Base-by-base conservation (phyloP, 2,113 vertebrate genomes). In the Trinectes maculatus region DNA sequence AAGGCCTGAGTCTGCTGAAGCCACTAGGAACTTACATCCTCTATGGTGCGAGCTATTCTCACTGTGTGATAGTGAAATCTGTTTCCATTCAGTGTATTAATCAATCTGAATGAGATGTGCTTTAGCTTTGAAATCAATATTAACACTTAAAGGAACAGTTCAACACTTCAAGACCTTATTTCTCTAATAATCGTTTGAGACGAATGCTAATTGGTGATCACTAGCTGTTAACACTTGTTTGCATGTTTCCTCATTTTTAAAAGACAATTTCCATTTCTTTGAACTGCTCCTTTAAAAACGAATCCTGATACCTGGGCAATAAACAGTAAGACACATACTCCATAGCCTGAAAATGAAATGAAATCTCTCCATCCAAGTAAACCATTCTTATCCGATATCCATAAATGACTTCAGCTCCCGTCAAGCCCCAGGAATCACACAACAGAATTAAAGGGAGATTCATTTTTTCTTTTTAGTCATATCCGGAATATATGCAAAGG, bases 21-120 rank as follows among this genome's bases (percentile, higher is more conserved):
- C 96, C 98, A 1, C 90, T 99, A 79, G 97, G 98, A 76, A 98
- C 96, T 37, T 99, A 99, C 24, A 96, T 99, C 90, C 92, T 99
- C 67, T 99, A 99, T 19, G 98, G 98, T 99, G 48, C 82, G 95
- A 93, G 68, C 19, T 19, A 11, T 18, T n/a, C 19, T 28, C 16
- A 4, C 4, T 33, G 3, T 47, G n/a, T 47, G 37, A 36, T 15
- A 6, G n/a, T n/a, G n/a, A n/a, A n/a, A 8, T 39, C 11, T 47
- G 19, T 47, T 57, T 53, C 1, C 15, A 54, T 54, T 52, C 21
- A 8, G 6, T n/a, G n/a, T n/a, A n/a, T n/a, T n/a, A n/a, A n/a
- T n/a, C n/a, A n/a, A n/a, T n/a, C n/a, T n/a, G n/a, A n/a, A n/a
- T n/a, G n/a, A n/a, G n/a, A n/a, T n/a, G n/a, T n/a, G n/a, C n/a